Conservation (phyloP, 2,888 invertebrate species). For the Leucoptera coffeella region DNA sequence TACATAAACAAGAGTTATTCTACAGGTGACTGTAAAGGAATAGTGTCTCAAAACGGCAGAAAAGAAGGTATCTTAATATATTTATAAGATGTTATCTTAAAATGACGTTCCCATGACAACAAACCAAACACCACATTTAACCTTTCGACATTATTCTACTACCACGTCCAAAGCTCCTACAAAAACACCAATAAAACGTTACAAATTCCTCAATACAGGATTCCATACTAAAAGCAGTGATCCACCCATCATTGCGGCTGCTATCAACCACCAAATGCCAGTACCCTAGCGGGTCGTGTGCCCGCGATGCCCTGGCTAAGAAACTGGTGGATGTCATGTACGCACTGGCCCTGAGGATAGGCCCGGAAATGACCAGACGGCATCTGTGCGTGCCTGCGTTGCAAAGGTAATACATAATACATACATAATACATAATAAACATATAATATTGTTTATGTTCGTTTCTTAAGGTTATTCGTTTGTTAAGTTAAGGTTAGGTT, state of each 20-base stretch:
- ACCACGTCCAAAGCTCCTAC: too few species aligned
- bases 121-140: background rate
- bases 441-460: too few species aligned
- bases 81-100: too few species aligned
- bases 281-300: conserved; percentile 76
- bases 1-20: too few species aligned
- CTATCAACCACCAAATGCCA: conserved; percentile 71
- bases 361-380: conserved; percentile 69
- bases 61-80: too few species aligned
- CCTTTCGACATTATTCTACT: background rate
- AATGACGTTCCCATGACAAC: too few species aligned
- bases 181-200: too few species aligned
- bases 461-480: too few species aligned
- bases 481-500: too few species aligned
- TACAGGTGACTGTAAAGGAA: too few species aligned
- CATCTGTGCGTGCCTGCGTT: conserved; percentile 66
- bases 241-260: conserved; percentile 77
- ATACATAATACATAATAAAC: background rate
- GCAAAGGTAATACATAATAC: conserved; percentile 21
- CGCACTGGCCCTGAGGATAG: conserved; percentile 69
- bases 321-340: conserved; percentile 80
- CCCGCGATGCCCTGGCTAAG: conserved; percentile 68
- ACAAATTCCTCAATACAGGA: conserved; percentile 66
- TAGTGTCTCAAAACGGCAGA: too few species aligned
- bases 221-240: conserved; percentile 72